Conservation (phyloP, 64 coral and sea anemone species). For the Anthopleura sola region DNA sequence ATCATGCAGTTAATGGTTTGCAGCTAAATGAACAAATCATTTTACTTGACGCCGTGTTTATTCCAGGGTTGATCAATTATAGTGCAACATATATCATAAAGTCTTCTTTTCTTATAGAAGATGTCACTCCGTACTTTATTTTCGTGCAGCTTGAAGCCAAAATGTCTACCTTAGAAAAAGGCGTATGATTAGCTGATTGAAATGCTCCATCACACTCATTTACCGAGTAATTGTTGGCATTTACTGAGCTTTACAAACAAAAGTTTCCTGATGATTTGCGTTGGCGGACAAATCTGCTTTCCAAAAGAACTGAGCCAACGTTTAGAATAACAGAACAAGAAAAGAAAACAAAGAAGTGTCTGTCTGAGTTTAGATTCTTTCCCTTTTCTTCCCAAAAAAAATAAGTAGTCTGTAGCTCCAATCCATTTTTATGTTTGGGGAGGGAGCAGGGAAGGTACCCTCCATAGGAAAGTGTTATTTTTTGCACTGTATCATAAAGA, state of each 20-base stretch:
- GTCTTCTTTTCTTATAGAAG: neutral
- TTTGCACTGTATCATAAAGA: conserved; percentile 7
- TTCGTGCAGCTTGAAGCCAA: neutral
- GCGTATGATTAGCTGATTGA: neutral
- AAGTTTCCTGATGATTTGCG: neutral
- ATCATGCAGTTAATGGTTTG: neutral
- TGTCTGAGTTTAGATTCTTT: neutral
- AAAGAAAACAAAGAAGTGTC: neutral
- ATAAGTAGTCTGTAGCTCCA: neutral
- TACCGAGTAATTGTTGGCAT: neutral
- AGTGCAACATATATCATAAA: neutral
- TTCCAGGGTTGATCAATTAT: neutral
- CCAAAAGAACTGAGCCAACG: neutral
- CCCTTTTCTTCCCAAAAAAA: neutral
- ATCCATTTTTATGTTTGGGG: neutral
- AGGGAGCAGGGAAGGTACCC: neutral
- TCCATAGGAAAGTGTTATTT: neutral
- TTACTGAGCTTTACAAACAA: conserved; percentile 8
- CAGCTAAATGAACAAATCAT: neutral
- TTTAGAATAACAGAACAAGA: neutral
- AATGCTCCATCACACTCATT: neutral
- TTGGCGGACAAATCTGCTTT: conserved; percentile 14
- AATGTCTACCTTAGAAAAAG: neutral
- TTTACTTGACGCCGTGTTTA: neutral
- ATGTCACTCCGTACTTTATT: neutral